Base-by-base conservation (phyloP, 1,140 invertebrate species). In the Cardiocondyla obscurior region DNA sequence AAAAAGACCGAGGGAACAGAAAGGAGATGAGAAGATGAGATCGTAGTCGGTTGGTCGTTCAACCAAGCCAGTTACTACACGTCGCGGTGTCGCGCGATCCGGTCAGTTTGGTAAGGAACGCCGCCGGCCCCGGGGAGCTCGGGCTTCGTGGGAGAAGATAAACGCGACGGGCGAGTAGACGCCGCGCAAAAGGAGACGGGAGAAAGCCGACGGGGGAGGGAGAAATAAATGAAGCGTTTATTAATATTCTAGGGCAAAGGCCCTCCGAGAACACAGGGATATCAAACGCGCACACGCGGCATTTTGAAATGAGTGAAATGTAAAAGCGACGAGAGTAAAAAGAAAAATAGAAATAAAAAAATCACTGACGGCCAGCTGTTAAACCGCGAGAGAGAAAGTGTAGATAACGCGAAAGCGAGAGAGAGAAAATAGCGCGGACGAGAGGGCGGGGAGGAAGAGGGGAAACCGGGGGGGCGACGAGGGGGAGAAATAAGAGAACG, bases 1-100 rank as follows among this genome's bases (percentile, higher is more conserved):
- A 10, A 10, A 25, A 42, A 57, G 30, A 74, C 10, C 33, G 55
- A 57, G n/a, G 57, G 58, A 46, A 74, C 42, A 51, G 49, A 74
- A 67, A 86, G 51, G 46, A 69, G 65, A 84, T 51, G 53, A 46
- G 70, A 86, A 57, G 84, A 87, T 73, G 81, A 83, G 84, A 87
- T 86, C 73, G 77, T n/a, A 67, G 81, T 51, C 57, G 85, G 65
- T 79, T 83, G 64, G 57, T 86, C 73, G 81, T 87, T 86, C 67
- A 84, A 84, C 70, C 65, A 64, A 69, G 74, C 76, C 58, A 60
- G 60, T 70, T 55, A 36, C 33, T 79, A 49, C 42, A 76, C 57
- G 28, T 33, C 55, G 49, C 53, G 53, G n/a, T 58, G 53, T 74
- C 82, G 82, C 70, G 44, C 69, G 72, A 87, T 85, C 55, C 64